phyloP scores from a whole-genome alignment of 2,113 vertebrate species.

The Sardina pilchardus region DNA sequence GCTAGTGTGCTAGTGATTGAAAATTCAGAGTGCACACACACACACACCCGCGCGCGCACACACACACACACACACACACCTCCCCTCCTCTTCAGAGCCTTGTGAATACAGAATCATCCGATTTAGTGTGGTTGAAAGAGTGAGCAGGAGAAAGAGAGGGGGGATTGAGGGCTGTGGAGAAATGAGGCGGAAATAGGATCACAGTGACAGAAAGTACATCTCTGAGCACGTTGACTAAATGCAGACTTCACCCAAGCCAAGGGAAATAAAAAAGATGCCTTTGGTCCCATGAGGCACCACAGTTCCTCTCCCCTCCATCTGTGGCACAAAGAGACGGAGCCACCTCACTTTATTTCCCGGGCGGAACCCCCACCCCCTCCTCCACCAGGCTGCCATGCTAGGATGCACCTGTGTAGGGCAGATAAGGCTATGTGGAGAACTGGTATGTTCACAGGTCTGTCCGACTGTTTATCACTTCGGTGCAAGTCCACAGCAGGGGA shows the following conservation, averaged over 20 bases:
- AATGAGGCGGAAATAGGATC: not conserved
- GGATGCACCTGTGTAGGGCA: constrained; percentile 78
- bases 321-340: constrained; percentile 31
- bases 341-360: constrained; percentile 51
- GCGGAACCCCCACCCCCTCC: constrained; percentile 36
- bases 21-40: not conserved
- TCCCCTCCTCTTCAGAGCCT: not conserved
- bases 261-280: not conserved
- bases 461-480: constrained; percentile 76
- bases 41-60: not conserved
- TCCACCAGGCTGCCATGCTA: constrained; percentile 64
- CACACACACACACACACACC: not conserved
- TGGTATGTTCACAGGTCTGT: constrained; percentile 69
- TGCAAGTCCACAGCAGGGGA: constrained; percentile 60
- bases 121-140: not conserved
- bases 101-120: not conserved
- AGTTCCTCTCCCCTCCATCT: constrained; percentile 42
- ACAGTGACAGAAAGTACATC: not conserved
- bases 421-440: constrained; percentile 74
- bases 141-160: not conserved
- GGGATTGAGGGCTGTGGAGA: not conserved
- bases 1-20: not conserved
- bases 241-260: not conserved
- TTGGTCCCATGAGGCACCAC: not conserved
- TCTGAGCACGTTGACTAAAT: not conserved